Percentiles rank a stretch among this genome's conserved stretches.
Evolutionary conservation across 2,888 invertebrate genomes (phyloP).

Genomic region (Drosophila tripunctata): DNA sequence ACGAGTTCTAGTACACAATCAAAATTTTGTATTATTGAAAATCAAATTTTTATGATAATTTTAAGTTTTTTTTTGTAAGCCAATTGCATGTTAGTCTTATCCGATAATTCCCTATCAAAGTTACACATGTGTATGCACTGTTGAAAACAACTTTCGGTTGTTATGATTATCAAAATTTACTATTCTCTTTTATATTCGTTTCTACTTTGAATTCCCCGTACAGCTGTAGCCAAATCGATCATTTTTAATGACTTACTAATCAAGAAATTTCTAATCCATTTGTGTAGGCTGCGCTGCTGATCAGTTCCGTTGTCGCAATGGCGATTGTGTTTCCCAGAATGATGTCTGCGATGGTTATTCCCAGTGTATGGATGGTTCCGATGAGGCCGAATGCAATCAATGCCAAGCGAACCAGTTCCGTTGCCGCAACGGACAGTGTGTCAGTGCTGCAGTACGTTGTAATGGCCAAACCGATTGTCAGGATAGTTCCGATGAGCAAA

Average conservation of each 20-base stretch:
- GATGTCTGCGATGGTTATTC: conserved; percentile 87
- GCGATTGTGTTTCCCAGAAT: conserved; percentile 87
- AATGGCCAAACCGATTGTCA: conserved; percentile 86
- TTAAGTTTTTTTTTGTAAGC: conserved; percentile 38
- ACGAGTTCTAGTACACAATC: neutral
- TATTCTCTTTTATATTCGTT: too few species aligned
- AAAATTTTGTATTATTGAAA: neutral
- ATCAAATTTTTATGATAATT: neutral
- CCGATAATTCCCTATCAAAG: neutral
- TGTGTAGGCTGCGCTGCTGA: conserved; percentile 87
- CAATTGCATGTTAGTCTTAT: conserved; percentile 32
- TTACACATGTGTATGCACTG: conserved; percentile 60
- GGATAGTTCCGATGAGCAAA: conserved; percentile 86
- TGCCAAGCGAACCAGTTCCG: conserved; percentile 82
- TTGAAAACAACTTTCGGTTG: conserved; percentile 15
- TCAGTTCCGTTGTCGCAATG: conserved; percentile 89
- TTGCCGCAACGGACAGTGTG: conserved; percentile 83
- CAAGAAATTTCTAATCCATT: conserved; percentile 1
- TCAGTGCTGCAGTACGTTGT: conserved; percentile 83
- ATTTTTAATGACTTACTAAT: conserved; percentile 2
- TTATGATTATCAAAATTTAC: conserved; percentile 2
- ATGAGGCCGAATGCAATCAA: conserved; percentile 87
- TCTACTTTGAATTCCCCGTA: conserved; percentile 11
- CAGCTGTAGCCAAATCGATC: conserved; percentile 21
- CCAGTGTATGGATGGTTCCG: conserved; percentile 89